A percentile compares a stretch with the other conserved stretches of the same genome.
phyloP scores from a whole-genome alignment of 2,797 vertebrate genomes.

The Pangasius djambal region DNA sequence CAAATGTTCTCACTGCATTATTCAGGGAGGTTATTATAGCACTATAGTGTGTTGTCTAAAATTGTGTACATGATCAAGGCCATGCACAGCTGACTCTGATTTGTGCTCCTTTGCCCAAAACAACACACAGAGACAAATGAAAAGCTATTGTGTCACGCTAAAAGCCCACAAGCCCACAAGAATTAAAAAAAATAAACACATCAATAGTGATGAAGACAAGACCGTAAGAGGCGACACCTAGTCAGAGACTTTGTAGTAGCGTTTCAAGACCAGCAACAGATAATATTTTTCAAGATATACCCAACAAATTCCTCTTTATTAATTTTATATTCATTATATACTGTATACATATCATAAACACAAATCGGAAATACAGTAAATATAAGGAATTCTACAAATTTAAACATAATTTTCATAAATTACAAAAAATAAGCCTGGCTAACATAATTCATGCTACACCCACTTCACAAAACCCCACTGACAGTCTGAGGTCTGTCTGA shows the following conservation, averaged over 20 bases:
- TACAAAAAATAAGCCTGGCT: not conserved
- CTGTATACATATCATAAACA: not conserved
- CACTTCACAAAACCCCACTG: not conserved
- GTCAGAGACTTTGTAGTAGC: not conserved
- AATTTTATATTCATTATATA: not conserved
- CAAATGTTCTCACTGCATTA: constrained; percentile 23
- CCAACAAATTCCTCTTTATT: not conserved
- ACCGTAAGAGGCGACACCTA: not conserved
- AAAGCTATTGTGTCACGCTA: not conserved
- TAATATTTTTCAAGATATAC: not conserved
- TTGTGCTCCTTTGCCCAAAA: constrained; percentile 2
- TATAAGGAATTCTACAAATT: not conserved
- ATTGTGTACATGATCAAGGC: not conserved
- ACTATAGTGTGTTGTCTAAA: not conserved
- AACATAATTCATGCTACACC: not conserved
- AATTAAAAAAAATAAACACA: not conserved
- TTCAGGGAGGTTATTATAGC: not conserved
- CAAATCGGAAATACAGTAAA: not conserved
- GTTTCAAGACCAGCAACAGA: not conserved
- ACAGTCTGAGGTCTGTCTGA: not conserved
- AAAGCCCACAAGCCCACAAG: not conserved
- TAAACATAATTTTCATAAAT: not conserved
- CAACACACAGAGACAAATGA: not conserved
- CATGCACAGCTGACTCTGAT: not conserved
- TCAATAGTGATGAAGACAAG: not conserved